Evolutionary conservation across 2,888 invertebrate species (phyloP).

Genomic region (Dolichomitus sp.): DNA sequence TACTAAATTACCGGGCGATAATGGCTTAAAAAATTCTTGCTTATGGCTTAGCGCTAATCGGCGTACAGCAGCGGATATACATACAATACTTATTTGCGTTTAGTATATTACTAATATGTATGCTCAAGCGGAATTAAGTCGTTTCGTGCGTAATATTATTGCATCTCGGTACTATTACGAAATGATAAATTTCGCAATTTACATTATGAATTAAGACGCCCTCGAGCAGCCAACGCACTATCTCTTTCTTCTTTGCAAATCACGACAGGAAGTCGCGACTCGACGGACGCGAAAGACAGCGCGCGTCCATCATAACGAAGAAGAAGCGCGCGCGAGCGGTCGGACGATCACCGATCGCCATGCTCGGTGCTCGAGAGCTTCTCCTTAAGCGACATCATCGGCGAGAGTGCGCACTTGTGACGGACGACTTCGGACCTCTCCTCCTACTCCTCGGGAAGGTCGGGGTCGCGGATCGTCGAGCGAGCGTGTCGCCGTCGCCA

Average conservation of each 20-base stretch:
- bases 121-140: neutral
- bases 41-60: neutral
- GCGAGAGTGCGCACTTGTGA: conserved; percentile 35
- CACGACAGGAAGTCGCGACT: conserved; percentile 57
- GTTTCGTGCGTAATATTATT: conserved; percentile 32
- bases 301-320: conserved; percentile 60
- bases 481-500: conserved; percentile 46
- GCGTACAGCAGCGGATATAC: neutral
- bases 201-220: conserved; percentile 60
- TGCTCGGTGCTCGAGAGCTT: conserved; percentile 23
- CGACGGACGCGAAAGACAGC: conserved; percentile 41
- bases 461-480: conserved; percentile 60
- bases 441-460: conserved; percentile 24
- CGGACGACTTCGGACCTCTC: conserved; percentile 1
- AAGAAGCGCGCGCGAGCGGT: conserved; percentile 51
- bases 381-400: conserved; percentile 34
- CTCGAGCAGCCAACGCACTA: conserved; percentile 6
- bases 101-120: neutral
- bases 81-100: neutral
- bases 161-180: conserved; percentile 34
- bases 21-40: too few relatives aligned
- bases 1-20: too few relatives aligned
- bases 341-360: conserved; percentile 25
- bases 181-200: conserved; percentile 59
- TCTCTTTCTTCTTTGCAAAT: conserved; percentile 18